A percentile compares a stretch with the other conserved stretches of the same genome.
Evolutionary conservation across 2,888 invertebrate genomes (phyloP).

Genomic region (Leptopilina syphax): DNA sequence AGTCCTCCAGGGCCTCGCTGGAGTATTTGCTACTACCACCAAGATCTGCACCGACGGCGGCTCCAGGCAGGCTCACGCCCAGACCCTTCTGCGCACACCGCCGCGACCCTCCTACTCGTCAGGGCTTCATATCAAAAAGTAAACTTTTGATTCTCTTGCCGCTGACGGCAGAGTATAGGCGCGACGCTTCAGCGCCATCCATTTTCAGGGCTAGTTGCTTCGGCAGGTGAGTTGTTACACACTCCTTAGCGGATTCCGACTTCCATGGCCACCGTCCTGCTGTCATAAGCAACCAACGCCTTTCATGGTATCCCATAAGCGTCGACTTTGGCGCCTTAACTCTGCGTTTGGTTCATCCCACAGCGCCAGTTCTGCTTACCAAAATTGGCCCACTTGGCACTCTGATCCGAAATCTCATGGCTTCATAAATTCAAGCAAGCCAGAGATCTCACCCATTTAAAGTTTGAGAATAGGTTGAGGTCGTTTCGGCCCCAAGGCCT

Average conservation of each 20-base stretch:
- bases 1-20: too few relatives aligned
- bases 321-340: too few relatives aligned
- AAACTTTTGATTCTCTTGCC: too few relatives aligned
- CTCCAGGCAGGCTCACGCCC: constrained; percentile 76
- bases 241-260: constrained; percentile 81
- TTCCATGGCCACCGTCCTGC: constrained; percentile 82
- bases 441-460: constrained; percentile 84
- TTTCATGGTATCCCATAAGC: too few relatives aligned
- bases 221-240: constrained; percentile 80
- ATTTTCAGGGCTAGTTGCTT: constrained; percentile 83
- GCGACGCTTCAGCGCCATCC: too few relatives aligned
- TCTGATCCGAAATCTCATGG: constrained; percentile 75
- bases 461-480: constrained; percentile 84
- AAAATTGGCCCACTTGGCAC: constrained; percentile 86
- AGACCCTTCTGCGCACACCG: constrained; percentile 77
- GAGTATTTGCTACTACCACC: too few relatives aligned
- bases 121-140: too few relatives aligned
- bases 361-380: constrained; percentile 90
- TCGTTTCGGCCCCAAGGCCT: constrained; percentile 83
- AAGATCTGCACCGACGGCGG: constrained; percentile 75
- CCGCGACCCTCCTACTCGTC: constrained; percentile 81
- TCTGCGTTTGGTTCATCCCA: constrained; percentile 78
- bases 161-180: too few relatives aligned
- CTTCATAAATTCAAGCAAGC: constrained; percentile 77
- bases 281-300: too few relatives aligned